Base-by-base conservation (phyloP, 2,113 vertebrate genomes). In the Morone saxatilis region DNA sequence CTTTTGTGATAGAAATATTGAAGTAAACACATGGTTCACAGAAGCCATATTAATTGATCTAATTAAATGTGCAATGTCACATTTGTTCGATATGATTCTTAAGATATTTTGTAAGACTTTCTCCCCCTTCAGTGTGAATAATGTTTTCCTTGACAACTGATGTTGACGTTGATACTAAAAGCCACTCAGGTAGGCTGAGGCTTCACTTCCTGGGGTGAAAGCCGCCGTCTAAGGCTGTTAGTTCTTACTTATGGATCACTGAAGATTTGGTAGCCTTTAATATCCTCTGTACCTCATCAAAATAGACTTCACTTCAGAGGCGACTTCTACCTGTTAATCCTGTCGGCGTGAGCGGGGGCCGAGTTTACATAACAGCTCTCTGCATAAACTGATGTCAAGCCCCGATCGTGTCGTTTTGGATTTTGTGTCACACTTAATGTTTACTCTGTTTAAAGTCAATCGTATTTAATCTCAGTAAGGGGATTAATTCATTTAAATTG, bases 211-310 rank as follows among this genome's bases (percentile, higher is more conserved):
- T 70, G 70, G 31, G 71, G 71, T 59, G 66, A 86, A 73, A 89
- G 78, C 80, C 78, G 75, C 53, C 38, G 75, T 85, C 78, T 89
- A 89, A 94, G 84, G 85, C 83, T 77, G 73, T 88, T 86, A 82
- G 80, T 48, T 41, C 71, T 68, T 76, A 63, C 68, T 88, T 77
- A 78, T 77, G 77, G 88, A 79, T 91, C 81, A 70, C 43, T 76
- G 75, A 83, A 89, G 85, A 75, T 89, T 85, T 83, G 57, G 54
- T 74, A 40, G 57, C 65, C 68, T 74, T 78, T 89, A 88, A 91
- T 92, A 89, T 84, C 25, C 68, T 67, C 53, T 83, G 73, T 76
- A 69, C 73, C 75, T 86, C 80, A 65, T 86, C 59, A 74, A 90
- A 88, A 86, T 81, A 83, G 71, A 87, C 85, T 74, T 78, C 31